These are phyloP conservation scores for Alentia gelatinosa DNA, from an alignment of 2,888 invertebrate genomes.

Conservation along the genomic window DNA sequence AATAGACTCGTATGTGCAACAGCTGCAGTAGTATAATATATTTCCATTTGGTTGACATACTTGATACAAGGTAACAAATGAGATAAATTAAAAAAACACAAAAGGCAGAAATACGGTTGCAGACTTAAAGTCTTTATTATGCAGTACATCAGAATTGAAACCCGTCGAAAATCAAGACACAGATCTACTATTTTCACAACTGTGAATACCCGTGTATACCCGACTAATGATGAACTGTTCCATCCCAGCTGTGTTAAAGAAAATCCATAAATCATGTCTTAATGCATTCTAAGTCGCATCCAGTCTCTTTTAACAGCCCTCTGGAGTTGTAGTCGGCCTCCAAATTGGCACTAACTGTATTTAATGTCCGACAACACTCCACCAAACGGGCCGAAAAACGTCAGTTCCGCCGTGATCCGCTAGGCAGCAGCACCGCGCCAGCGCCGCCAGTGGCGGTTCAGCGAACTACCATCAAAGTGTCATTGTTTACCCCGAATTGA, in stretches of 20 bases:
- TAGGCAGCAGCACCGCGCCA: slow-evolving; percentile 17
- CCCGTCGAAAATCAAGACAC: no score
- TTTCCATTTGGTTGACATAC: no score
- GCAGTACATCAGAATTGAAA: no score
- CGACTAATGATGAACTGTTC: no score
- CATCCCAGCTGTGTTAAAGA: neutral
- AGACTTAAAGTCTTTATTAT: no score
- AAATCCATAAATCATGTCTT: neutral
- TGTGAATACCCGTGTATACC: no score
- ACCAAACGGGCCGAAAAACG: neutral
- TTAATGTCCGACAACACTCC: neutral
- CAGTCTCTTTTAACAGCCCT: neutral
- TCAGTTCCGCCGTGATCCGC: slow-evolving; percentile 14
- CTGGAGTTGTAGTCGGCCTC: neutral
- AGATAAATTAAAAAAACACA: no score
- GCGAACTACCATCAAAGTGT: slow-evolving; percentile 44
- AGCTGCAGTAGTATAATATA: no score
- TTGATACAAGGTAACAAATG: no score
- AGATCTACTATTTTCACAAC: no score
- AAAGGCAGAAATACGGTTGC: no score
- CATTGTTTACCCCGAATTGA: slow-evolving; percentile 51
- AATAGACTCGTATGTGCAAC: no score
- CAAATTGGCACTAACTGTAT: slow-evolving; percentile 1
- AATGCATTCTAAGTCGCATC: neutral
- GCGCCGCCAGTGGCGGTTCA: slow-evolving; percentile 6